Conservation (phyloP, 2,797 vertebrate genomes). For the Salarias fasciatus region DNA sequence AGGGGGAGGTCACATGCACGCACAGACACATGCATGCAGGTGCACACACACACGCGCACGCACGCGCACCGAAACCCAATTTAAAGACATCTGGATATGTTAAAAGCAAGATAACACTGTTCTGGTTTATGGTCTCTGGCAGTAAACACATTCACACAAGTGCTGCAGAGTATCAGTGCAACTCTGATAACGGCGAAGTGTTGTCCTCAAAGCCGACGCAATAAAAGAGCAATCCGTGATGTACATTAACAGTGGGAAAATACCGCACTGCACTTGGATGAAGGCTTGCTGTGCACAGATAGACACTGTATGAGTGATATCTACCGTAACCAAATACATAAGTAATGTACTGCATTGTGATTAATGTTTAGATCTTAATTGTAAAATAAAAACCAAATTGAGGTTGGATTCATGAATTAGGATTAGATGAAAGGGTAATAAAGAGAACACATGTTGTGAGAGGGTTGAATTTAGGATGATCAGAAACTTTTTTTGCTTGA, state of each 20-base stretch:
- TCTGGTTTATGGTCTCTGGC: conserved; percentile 35
- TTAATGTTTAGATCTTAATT: too few species aligned
- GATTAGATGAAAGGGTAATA: too few species aligned
- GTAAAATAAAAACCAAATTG: too few species aligned
- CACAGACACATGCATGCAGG: not conserved
- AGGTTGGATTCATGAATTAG: too few species aligned
- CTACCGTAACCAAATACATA: too few species aligned
- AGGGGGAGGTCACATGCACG: not conserved
- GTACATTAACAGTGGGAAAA: not conserved
- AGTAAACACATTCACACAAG: conserved; percentile 28
- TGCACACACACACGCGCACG: conserved; percentile 13
- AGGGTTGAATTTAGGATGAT: too few species aligned
- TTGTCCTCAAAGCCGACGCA: conserved; percentile 23
- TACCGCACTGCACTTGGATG: conserved; percentile 10
- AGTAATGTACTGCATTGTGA: too few species aligned
- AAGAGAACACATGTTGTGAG: too few species aligned
- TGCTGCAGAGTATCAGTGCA: conserved; percentile 14
- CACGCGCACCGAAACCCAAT: conserved; percentile 19
- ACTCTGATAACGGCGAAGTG: conserved; percentile 16
- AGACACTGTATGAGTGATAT: too few species aligned
- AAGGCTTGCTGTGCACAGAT: conserved; percentile 4
- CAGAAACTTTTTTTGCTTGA: too few species aligned
- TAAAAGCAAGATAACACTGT: conserved; percentile 43
- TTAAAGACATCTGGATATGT: conserved; percentile 36
- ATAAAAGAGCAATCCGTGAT: conserved; percentile 22